Conservation (phyloP, 2,797 vertebrate genomes). For the Halcyon chelicuti region DNA sequence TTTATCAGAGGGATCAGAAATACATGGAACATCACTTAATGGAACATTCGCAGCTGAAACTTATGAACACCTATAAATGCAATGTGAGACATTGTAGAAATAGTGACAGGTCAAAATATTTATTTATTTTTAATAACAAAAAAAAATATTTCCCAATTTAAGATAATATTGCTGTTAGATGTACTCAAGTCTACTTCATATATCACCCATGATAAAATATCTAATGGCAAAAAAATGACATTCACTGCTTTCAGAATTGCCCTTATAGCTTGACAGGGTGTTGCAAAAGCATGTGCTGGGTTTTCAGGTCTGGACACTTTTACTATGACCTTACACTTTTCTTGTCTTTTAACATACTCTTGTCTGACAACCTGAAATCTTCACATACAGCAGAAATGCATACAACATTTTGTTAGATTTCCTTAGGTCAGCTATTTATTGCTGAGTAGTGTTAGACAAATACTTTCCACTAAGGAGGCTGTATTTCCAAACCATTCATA, state of each 20-base stretch:
- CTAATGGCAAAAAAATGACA: background rate
- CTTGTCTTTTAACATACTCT: background rate
- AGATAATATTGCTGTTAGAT: background rate
- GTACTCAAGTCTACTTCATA: background rate
- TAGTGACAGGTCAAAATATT: background rate
- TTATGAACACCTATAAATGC: background rate
- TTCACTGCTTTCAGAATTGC: background rate
- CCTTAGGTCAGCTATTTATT: background rate
- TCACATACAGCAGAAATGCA: background rate
- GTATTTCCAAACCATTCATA: background rate
- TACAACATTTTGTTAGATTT: background rate
- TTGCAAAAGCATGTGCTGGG: background rate
- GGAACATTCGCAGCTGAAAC: background rate
- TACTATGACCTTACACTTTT: background rate
- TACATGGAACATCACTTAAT: background rate
- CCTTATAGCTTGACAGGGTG: background rate
- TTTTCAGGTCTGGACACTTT: background rate
- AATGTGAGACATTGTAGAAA: background rate
- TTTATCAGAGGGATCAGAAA: background rate
- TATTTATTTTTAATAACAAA: background rate
- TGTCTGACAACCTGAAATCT: background rate
- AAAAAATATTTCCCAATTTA: background rate
- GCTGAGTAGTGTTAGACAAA: background rate
- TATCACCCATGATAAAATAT: background rate
- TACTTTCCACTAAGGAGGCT: background rate